A percentile compares a stretch with the other conserved stretches of the same genome.
These are phyloP conservation scores for Agrilus planipennis DNA, from an alignment of 1,140 invertebrate genomes.

Conservation along the genomic window DNA sequence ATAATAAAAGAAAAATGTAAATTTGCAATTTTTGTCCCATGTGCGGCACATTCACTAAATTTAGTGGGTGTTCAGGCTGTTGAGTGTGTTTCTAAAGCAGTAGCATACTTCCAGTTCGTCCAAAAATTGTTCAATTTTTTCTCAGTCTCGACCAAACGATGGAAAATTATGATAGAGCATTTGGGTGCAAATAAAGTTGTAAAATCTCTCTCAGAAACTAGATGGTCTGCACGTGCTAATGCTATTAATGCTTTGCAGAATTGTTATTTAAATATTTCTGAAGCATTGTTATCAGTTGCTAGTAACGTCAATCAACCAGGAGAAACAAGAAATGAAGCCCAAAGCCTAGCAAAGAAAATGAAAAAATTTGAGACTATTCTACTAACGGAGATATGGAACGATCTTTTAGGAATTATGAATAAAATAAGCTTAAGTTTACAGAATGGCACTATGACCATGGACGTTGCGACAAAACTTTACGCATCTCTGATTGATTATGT, in stretches of 20 bases:
- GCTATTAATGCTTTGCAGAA: neutral
- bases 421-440: neutral
- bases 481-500: neutral
- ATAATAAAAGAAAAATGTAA: too few relatives aligned
- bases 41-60: slow-evolving; percentile 3
- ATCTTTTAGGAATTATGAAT: neutral
- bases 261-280: neutral
- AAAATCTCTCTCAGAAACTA: neutral
- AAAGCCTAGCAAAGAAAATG: neutral
- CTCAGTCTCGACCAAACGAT: neutral
- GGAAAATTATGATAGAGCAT: neutral
- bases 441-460: neutral
- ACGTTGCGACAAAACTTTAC: neutral
- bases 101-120: neutral
- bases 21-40: slow-evolving; percentile 6
- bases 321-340: neutral
- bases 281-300: neutral
- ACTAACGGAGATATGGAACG: neutral
- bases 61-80: slow-evolving; percentile 3
- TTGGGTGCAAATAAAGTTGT: neutral
- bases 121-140: slow-evolving; percentile 2
- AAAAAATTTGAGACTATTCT: neutral
- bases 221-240: neutral
- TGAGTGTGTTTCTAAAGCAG: slow-evolving; percentile 4
- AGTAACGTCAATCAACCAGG: neutral